These are phyloP conservation scores for Sphenopsis melanotis DNA, from an alignment of 2,797 vertebrate genomes.

Conservation along the genomic window DNA sequence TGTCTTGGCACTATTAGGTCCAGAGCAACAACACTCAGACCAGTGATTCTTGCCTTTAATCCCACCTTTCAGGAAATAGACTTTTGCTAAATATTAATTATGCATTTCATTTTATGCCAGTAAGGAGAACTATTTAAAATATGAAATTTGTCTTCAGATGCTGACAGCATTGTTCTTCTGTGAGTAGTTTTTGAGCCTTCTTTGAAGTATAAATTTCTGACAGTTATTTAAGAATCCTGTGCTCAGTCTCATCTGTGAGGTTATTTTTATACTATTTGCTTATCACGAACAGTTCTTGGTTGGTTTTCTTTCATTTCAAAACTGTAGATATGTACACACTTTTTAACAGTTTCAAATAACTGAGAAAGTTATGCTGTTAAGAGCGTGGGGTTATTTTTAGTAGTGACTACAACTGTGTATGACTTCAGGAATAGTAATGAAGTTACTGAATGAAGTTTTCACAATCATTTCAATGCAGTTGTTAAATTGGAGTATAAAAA, in stretches of 20 bases:
- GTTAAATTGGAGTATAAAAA: background rate
- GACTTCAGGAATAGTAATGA: background rate
- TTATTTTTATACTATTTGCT: constrained; percentile 28
- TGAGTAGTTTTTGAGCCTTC: background rate
- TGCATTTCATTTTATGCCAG: background rate
- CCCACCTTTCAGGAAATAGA: background rate
- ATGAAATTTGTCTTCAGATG: background rate
- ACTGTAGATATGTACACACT: background rate
- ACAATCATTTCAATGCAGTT: background rate
- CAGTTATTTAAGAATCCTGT: background rate
- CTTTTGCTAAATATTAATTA: background rate
- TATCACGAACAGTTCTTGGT: background rate
- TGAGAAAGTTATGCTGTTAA: background rate
- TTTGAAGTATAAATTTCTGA: constrained; percentile 23
- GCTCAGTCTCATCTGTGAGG: background rate
- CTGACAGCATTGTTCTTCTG: background rate
- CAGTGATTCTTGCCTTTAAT: background rate
- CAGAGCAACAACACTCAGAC: background rate
- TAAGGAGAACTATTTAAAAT: constrained; percentile 11
- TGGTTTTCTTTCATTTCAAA: background rate
- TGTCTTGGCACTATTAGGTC: background rate
- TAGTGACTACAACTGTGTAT: background rate
- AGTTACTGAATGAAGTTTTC: background rate
- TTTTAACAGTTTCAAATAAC: background rate
- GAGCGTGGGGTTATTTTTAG: background rate